Base-by-base conservation (phyloP, 2,888 invertebrate species). In the Cephus sareptanus region DNA sequence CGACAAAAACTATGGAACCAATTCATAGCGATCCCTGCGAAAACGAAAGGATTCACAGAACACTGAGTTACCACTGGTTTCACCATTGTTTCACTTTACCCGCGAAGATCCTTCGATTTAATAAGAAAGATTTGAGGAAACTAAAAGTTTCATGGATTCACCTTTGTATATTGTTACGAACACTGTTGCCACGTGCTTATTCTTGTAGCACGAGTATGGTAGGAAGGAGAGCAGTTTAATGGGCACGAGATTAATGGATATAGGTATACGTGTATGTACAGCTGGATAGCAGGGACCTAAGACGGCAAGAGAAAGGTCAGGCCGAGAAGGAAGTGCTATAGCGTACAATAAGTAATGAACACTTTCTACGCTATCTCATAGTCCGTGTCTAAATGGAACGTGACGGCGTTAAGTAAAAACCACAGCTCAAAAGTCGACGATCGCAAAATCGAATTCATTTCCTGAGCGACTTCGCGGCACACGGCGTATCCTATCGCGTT, bases 231-330 rank as follows among this genome's bases (percentile, higher is more conserved):
- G 56, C 56, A 56, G 23, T 23, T 56, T 56, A 23, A 56, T 56
- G 23, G 23, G 9, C 23, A 3, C 9, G 23, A 56, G 56, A 56
- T 56, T 15, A 56, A 56, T 56, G 23, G 56, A 6, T 71, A 71
- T 71, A 71, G 13, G 31, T 31, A 30, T 30, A 11, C 1, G 30
- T 71, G 34, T 40, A 40, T 74, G 73, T 33, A 33, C 69, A 76
- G 68, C 33, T 34, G 23, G 71, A 31, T 78, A 76, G 75, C 73
- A 76, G 23, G 75, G 68, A 35, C 69, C 77, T 80, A 79, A 83
- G 82, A 79, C 76, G 81, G 81, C 81, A 80, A 85, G 89, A 88
- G 89, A 89, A 90, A 90, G 90, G 88, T 90, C 89, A 89, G 86
- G 75, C 84, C 84, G 82, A 89, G 82, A 81, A 89, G 88, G 89